Evolutionary conservation across 2,113 vertebrate species (phyloP).

Genomic region (Rhinichthys klamathensis): DNA sequence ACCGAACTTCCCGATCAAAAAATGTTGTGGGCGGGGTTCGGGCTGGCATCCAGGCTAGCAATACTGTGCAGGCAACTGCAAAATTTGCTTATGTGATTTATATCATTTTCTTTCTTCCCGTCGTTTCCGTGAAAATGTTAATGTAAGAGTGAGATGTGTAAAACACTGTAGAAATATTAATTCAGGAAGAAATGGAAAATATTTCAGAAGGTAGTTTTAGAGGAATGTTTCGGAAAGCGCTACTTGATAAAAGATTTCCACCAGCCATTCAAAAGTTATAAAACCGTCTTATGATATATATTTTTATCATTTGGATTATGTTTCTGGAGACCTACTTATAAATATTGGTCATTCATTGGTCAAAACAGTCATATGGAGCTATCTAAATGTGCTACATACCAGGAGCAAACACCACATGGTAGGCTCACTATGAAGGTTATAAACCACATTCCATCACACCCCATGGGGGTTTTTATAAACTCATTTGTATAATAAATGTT

Average conservation of each 20-base stretch:
- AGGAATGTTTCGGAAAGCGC: neutral
- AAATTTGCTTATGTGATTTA: slow-evolving; percentile 5
- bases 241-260: neutral
- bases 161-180: neutral
- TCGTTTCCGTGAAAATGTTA: neutral
- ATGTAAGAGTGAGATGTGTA: neutral
- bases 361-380: neutral
- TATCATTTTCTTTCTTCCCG: neutral
- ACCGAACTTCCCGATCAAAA: too few species aligned
- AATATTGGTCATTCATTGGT: neutral
- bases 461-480: neutral
- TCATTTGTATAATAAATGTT: too few species aligned
- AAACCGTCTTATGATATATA: neutral
- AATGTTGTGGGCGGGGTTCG: too few species aligned
- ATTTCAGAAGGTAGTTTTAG: neutral
- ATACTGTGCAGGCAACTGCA: too few species aligned
- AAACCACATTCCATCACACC: neutral
- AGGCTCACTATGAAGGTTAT: neutral
- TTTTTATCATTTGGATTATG: neutral
- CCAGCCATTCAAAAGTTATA: neutral
- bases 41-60: too few species aligned
- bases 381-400: neutral
- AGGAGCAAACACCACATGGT: neutral
- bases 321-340: neutral
- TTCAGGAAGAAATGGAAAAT: neutral